Conservation (phyloP, 1,140 invertebrate genomes). For the Heliconius melpomene region DNA sequence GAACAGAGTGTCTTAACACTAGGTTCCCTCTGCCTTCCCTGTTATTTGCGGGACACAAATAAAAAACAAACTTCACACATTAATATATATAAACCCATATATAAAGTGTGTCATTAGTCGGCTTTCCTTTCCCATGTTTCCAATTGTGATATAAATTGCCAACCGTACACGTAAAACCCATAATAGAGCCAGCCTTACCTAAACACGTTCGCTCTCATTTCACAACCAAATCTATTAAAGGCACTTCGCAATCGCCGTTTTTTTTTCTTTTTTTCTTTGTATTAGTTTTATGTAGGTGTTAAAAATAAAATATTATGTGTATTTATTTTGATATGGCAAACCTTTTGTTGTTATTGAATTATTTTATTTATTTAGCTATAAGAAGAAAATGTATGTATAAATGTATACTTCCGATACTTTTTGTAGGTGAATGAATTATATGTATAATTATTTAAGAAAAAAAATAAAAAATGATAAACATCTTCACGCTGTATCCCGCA, state of each 20-base stretch:
- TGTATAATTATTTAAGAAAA: too few species aligned
- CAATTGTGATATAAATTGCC: conserved; percentile 27
- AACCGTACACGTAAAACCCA: conserved; percentile 30
- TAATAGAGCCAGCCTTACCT: conserved; percentile 39
- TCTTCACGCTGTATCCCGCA: too few species aligned
- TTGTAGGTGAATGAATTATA: too few species aligned
- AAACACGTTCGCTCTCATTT: conserved; percentile 51
- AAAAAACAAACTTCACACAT: not conserved
- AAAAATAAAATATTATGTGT: not conserved
- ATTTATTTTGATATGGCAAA: not conserved
- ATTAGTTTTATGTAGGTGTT: not conserved
- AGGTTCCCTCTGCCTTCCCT: too few species aligned
- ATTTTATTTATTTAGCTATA: not conserved
- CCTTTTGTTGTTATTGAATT: not conserved
- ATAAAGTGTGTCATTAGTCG: not conserved
- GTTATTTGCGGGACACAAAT: not conserved
- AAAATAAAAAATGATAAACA: too few species aligned
- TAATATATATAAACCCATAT: not conserved
- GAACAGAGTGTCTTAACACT: too few species aligned
- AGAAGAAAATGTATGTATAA: too few species aligned
- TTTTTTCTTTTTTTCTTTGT: conserved; percentile 16
- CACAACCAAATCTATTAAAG: conserved; percentile 48
- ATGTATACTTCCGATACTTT: too few species aligned
- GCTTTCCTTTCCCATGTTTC: conserved; percentile 25
- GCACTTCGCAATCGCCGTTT: conserved; percentile 33